A percentile compares a stretch with the other conserved stretches of the same genome.
Conservation (phyloP, 2,797 vertebrate genomes). For the Karalla daura region DNA sequence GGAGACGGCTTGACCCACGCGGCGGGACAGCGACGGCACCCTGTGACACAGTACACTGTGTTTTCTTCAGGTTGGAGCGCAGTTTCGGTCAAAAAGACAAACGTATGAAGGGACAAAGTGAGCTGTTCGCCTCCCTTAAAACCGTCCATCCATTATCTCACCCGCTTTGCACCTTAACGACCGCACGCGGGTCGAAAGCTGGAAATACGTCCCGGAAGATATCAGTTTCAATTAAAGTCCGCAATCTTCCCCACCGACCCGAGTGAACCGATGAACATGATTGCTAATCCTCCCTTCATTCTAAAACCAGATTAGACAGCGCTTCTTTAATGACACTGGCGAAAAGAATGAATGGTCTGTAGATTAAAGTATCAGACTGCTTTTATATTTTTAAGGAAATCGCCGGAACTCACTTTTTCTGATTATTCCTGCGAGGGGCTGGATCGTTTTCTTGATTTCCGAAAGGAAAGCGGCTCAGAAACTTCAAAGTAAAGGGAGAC, state of each 20-base stretch:
- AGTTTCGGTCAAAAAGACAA: background rate
- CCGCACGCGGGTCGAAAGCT: too few relatives aligned
- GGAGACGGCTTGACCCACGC: conserved; percentile 54
- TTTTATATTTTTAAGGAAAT: conserved; percentile 5
- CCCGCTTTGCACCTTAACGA: too few relatives aligned
- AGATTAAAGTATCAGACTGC: conserved; percentile 2
- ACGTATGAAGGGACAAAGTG: background rate
- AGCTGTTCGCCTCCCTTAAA: background rate
- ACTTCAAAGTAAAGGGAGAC: background rate
- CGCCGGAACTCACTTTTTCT: conserved; percentile 7
- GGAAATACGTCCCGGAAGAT: background rate
- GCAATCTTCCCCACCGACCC: conserved; percentile 15
- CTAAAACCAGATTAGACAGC: conserved; percentile 31
- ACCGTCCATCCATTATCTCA: too few relatives aligned
- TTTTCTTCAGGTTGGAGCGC: background rate
- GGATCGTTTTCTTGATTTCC: background rate
- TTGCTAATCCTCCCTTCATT: conserved; percentile 13
- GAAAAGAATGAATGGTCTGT: background rate
- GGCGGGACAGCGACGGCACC: background rate
- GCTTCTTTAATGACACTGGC: conserved; percentile 3
- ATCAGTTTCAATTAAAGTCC: conserved; percentile 25
- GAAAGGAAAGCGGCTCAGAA: background rate
- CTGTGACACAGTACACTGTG: conserved; percentile 5
- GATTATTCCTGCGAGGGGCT: background rate
- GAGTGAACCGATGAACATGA: conserved; percentile 14